These are phyloP conservation scores for Plectropomus leopardus DNA, from an alignment of 2,113 vertebrate genomes.

Conservation along the genomic window DNA sequence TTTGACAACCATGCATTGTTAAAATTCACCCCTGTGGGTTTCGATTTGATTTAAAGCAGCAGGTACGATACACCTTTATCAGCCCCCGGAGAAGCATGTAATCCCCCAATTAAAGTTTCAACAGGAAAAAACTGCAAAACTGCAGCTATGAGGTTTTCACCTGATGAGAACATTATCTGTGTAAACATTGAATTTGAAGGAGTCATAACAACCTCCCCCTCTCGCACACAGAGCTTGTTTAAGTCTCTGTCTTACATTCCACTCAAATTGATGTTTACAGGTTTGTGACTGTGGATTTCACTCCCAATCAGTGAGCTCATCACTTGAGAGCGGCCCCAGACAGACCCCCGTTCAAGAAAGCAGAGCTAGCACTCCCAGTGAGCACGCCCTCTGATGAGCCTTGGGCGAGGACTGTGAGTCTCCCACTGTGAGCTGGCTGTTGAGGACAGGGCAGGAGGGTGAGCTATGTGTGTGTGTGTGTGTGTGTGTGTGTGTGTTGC, in stretches of 20 bases:
- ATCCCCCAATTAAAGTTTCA: conserved; percentile 59
- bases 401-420: conserved; percentile 51
- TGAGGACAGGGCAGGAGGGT: conserved; percentile 55
- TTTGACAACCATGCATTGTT: conserved; percentile 33
- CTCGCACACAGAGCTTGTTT: conserved; percentile 9
- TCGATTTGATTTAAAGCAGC: conserved; percentile 48
- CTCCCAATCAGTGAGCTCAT: conserved; percentile 80
- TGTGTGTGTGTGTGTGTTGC: conserved; percentile 25
- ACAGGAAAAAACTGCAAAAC: conserved; percentile 11
- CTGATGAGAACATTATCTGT: conserved; percentile 54
- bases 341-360: conserved; percentile 53
- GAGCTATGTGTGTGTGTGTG: conserved; percentile 14
- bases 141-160: conserved; percentile 38
- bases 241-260: conserved; percentile 40
- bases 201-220: conserved; percentile 38
- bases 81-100: conserved; percentile 33
- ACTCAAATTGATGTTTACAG: conserved; percentile 74
- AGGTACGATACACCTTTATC: conserved; percentile 43
- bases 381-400: conserved; percentile 78
- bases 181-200: conserved; percentile 65
- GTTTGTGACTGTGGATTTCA: conserved; percentile 69
- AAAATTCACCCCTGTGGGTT: conserved; percentile 31
- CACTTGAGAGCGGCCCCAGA: conserved; percentile 73
- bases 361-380: conserved; percentile 56
- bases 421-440: conserved; percentile 68